Conservation (phyloP, 2,113 vertebrate species). For the Chinchilla lanigera region DNA sequence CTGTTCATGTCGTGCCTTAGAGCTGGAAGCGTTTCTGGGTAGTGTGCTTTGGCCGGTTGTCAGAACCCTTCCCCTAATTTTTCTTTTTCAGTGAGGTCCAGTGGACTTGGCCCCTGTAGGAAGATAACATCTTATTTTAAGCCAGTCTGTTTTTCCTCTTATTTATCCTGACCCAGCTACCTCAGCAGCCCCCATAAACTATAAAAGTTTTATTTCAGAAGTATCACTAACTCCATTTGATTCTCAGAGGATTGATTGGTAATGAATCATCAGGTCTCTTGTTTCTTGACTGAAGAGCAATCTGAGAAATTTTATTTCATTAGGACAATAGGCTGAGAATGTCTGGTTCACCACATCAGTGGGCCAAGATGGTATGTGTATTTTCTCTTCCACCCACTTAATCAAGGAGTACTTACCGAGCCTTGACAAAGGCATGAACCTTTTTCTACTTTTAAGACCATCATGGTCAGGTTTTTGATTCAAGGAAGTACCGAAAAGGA, state of each 20-base stretch:
- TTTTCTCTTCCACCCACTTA: slow-evolving; percentile 28
- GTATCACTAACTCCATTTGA: slow-evolving; percentile 4
- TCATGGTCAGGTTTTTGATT: slow-evolving; percentile 20
- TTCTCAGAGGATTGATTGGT: not conserved
- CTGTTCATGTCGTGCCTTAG: not conserved
- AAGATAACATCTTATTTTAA: not conserved
- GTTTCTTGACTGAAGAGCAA: slow-evolving; percentile 9
- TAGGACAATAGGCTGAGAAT: not conserved
- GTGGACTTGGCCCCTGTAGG: not conserved
- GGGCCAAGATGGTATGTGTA: not conserved
- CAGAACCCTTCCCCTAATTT: not conserved
- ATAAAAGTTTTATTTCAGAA: slow-evolving; percentile 6
- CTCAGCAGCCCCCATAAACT: not conserved
- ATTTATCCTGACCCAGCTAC: not conserved
- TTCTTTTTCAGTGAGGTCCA: slow-evolving; percentile 22
- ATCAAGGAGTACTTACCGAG: not conserved
- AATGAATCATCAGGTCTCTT: not conserved
- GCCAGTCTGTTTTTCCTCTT: not conserved
- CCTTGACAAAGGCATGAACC: not conserved
- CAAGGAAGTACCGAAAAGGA: not conserved
- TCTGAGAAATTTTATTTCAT: slow-evolving; percentile 1
- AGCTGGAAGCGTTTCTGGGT: not conserved
- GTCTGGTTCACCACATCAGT: not conserved
- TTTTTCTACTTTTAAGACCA: not conserved
- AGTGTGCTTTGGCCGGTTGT: not conserved